Percentiles rank a stretch among this genome's conserved stretches.
phyloP scores from a whole-genome alignment of 2,113 vertebrate species.

The Melanotaenia duboulayi region DNA sequence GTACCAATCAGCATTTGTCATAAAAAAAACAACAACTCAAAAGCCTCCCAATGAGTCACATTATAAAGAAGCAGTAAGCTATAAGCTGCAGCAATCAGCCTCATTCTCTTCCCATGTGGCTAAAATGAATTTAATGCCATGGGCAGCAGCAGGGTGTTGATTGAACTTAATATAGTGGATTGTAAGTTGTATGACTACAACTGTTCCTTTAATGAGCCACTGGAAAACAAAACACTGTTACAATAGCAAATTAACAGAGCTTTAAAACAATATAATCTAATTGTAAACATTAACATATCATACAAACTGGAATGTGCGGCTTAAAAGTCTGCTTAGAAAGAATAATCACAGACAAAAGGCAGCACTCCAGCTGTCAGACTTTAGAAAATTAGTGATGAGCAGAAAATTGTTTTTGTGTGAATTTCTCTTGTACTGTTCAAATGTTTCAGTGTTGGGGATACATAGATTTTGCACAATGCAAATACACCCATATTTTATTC shows the following conservation, averaged over 20 bases:
- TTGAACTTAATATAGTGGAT: constrained; percentile 38
- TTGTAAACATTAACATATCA: not conserved
- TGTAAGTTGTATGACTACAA: constrained; percentile 12
- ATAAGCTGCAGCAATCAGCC: constrained; percentile 49
- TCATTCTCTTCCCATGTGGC: constrained; percentile 30
- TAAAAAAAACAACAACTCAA: constrained; percentile 30
- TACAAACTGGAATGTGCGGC: not conserved
- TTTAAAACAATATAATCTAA: constrained; percentile 39
- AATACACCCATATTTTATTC: no score
- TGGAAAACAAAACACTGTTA: constrained; percentile 4
- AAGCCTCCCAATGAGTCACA: constrained; percentile 47
- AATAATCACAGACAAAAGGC: constrained; percentile 9
- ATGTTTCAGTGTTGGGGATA: no score
- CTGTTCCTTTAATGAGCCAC: not conserved
- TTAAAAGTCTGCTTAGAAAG: constrained; percentile 8
- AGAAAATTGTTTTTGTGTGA: no score
- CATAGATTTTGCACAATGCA: no score
- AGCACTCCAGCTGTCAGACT: not conserved
- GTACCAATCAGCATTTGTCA: constrained; percentile 30
- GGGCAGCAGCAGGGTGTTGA: constrained; percentile 47
- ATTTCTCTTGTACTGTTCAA: no score
- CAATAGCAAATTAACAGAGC: constrained; percentile 3
- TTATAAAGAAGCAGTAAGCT: constrained; percentile 30
- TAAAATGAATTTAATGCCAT: constrained; percentile 7
- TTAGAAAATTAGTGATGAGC: no score